Base-by-base conservation (phyloP, 1,140 invertebrate genomes). In the Drosophila mojavensis region DNA sequence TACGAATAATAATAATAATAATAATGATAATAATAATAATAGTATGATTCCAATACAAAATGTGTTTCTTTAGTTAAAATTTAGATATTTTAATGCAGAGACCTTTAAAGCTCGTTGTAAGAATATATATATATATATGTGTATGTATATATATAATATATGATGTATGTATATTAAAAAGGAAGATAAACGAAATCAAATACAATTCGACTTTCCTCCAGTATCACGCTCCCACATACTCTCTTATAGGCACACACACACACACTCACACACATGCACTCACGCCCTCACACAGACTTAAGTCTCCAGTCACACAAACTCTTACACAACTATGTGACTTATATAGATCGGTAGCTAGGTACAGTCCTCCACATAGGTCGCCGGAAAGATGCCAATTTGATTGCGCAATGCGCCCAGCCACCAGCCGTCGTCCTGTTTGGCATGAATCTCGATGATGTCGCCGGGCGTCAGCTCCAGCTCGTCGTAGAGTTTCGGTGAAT, bases 351-450 rank as follows among this genome's bases (percentile, higher is more conserved):
- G 28, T 92, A 11, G 33, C 63, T 79, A 91, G 72, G 66, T 72
- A 45, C 94, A 94, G 70, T 94, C 94, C 94, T 98, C 96, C 3
- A 98, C 97, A 85, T 98, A 98, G 4, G 97, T 98, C 1, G 97
- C 97, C 1, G 98, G 98, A 85, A 98, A 98, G 74, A 98, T 98
- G 28, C 98, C 98, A 56, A 97, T 95, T 60, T 94, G 94, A 30
- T 97, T 97, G 67, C 96, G 95, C 50, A 97, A 94, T 78, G 98
- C 97, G 9, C 97, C 97, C 56, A 97, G 95, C 97, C 98, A 98
- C 97, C 97, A 98, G 5, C 97, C 97, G 90, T 98, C 97, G n/a
- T 96, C 95, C 90, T 98, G 97, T 89, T 98, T 98, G 80, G 97
- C 96, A 92, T 97, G 97, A 28, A 98, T 96, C 67, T 96, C 96